Percentiles rank a stretch among this genome's conserved stretches.
Conservation (phyloP, 2,888 invertebrate genomes). For the Lomographa bimaculata region DNA sequence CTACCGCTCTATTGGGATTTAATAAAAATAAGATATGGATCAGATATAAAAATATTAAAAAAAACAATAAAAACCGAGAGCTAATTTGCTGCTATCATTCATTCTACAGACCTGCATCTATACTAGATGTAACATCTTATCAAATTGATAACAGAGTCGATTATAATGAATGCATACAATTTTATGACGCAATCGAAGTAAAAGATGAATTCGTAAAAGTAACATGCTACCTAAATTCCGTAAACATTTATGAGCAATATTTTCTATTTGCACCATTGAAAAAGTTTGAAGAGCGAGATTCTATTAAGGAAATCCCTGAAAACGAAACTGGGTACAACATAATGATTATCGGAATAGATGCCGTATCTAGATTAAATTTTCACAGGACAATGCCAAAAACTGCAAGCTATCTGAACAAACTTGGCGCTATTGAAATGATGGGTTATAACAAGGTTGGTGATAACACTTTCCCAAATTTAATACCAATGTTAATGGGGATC, state of each 20-base stretch:
- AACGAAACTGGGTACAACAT: conserved; percentile 82
- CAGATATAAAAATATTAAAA: conserved; percentile 56
- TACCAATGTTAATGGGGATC: conserved; percentile 91
- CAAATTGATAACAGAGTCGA: conserved; percentile 60
- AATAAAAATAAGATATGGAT: conserved; percentile 81
- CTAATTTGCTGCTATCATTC: conserved; percentile 80
- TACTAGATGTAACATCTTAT: conserved; percentile 23
- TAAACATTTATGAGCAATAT: conserved; percentile 84
- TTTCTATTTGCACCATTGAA: conserved; percentile 84
- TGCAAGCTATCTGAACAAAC: conserved; percentile 81
- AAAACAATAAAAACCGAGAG: conserved; percentile 64
- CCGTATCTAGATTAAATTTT: conserved; percentile 93
- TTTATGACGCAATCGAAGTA: conserved; percentile 58
- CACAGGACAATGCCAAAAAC: conserved; percentile 92
- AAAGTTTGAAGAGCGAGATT: conserved; percentile 30
- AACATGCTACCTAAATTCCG: conserved; percentile 70
- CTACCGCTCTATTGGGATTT: conserved; percentile 64
- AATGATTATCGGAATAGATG: conserved; percentile 92
- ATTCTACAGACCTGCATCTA: conserved; percentile 49
- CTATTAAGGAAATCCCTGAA: conserved; percentile 7
- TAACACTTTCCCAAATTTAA: conserved; percentile 96
- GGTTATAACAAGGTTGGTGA: conserved; percentile 97
- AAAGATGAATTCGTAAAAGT: conserved; percentile 86
- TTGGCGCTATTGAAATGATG: conserved; percentile 89
- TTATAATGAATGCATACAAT: conserved; percentile 67